Evolutionary conservation across 2,888 invertebrate genomes (phyloP), one percentile per base, ranked within the genome.

Genomic region (Alentia gelatinosa): DNA sequence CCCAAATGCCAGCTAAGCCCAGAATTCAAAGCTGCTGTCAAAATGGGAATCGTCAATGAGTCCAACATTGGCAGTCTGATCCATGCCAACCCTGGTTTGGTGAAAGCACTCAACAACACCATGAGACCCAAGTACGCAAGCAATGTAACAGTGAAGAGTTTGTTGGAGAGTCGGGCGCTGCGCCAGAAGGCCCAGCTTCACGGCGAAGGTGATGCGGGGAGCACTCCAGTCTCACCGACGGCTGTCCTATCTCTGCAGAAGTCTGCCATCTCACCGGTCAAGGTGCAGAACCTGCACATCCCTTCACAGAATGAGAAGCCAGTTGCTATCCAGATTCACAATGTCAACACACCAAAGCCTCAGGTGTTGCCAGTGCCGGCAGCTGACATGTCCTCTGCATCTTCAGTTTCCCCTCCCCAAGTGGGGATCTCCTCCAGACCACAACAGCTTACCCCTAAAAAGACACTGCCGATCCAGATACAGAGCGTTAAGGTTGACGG

Each of bases 101-200:
- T 83, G 9, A 40, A 50, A 37, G 90, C 90, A 23, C 90, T 90
- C 9, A 91, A 92, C n/a, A 47, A 47, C 47, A 86, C 86, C 7
- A 89, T 90, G 30, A 74, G 89, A 26, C 90, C 91, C 30, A 94
- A 94, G 86, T 95, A 95, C 91, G 95, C 95, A 19, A 94, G 93
- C 30, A 95, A 95, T 91, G 94, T 95, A 26, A 95, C 95, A 19
- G 95, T 95, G 0, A 95, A 95, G 93, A 94, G 94, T 39, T 92
- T 95, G 74, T 92, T 95, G 84, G 94, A 95, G 91, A 95, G 93
- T 75, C 91, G 94, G 89, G 94, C 93, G 5, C 75, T 92, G n/a
- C 89, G 63, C 0, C 90, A 90, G 23, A 93, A 93, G 63, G 42
- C 91, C 33, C 35, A 86, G 86, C 33, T 63, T 9, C 47, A 86